Evolutionary conservation across 2,888 invertebrate species (phyloP), one percentile per base, ranked within the genome.

Genomic region (Monoplex corrugatus): DNA sequence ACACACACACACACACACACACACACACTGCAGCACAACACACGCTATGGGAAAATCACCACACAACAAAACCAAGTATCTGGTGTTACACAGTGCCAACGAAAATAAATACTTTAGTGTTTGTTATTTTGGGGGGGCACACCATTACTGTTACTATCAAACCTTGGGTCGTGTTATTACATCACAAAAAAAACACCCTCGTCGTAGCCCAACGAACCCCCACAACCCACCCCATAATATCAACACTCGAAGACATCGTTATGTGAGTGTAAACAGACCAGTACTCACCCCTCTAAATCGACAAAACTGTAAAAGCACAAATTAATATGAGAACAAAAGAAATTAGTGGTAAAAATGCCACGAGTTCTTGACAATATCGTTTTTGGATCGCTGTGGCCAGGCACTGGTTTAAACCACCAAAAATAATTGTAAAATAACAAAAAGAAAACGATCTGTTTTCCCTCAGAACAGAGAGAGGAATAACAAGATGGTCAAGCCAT

Each of bases 251-350:
- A n/a, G n/a, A n/a, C n/a, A n/a, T n/a, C n/a, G n/a, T n/a, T n/a
- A n/a, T n/a, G 10, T 40, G 43, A 40, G 78, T 80, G 72, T 40
- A 78, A 23, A 43, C 40, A 80, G 40, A 43, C 40, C 43, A 1
- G 80, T 84, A 84, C 84, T 84, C 84, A 84, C 84, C 45, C 10
- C 2, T 35, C 32, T 5, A 23, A 6, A 38, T 84, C 84, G 57
- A 84, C 35, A 84, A 45, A 45, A 84, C 84, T 84, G 84, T 84
- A 84, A 84, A 84, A 84, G 84, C 84, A 84, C 84, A 84, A 84
- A 84, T 83, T 83, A 35, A 82, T 82, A 43, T 38, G 0, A 82
- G 0, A 40, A 78, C 40, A 80, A 80, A 23, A 80, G 28, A n/a
- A 80, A 80, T 28, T 23, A 6, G n/a, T 68, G 23, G n/a, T n/a